phyloP scores from a whole-genome alignment of 2,888 invertebrate genomes.

The Hypomecis punctinalis region DNA sequence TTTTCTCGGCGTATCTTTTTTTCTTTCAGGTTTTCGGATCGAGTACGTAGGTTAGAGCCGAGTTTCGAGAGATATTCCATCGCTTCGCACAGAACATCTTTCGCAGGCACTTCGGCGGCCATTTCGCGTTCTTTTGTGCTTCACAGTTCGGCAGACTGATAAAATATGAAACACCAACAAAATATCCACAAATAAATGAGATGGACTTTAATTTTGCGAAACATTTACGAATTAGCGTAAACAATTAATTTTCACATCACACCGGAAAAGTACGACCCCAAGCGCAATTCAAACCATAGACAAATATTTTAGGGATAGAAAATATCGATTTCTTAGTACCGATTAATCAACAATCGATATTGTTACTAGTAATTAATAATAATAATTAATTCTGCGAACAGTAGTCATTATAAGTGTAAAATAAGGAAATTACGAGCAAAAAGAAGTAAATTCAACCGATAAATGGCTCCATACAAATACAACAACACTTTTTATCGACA shows the following conservation, averaged over 20 bases:
- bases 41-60: conserved; percentile 70
- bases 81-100: conserved; percentile 74
- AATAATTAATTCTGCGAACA: no score
- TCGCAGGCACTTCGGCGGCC: conserved; percentile 72
- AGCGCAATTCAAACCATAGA: not conserved
- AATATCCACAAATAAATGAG: not conserved
- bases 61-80: conserved; percentile 79
- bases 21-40: conserved; percentile 71
- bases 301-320: no score
- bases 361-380: no score
- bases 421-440: conserved; percentile 17
- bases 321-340: no score
- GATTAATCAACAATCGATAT: no score
- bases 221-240: conserved; percentile 6
- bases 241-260: conserved; percentile 15
- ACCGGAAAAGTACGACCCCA: conserved; percentile 36
- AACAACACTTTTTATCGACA: conserved; percentile 18
- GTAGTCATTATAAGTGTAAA: no score
- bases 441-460: not conserved
- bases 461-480: conserved; percentile 35
- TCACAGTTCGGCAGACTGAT: not conserved
- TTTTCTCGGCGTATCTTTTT: conserved; percentile 70
- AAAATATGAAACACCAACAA: not conserved
- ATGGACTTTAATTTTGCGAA: not conserved
- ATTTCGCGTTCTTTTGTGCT: conserved; percentile 53